A percentile compares a stretch with the other conserved stretches of the same genome.
These are phyloP conservation scores for Pyxicephalus adspersus DNA, from an alignment of 2,113 vertebrate genomes.

Conservation along the genomic window DNA sequence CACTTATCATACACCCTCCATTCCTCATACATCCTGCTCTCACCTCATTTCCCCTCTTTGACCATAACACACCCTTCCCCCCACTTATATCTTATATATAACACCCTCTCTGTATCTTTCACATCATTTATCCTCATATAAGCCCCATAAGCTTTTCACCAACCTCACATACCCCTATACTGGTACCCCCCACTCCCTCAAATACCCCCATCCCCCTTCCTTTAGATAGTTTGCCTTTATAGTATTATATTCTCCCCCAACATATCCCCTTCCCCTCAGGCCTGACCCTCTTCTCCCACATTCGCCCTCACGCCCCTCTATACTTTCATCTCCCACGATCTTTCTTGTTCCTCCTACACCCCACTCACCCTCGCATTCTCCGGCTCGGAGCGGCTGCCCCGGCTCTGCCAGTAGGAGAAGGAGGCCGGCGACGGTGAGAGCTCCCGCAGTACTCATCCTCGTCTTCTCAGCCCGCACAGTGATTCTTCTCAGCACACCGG, in stretches of 20 bases:
- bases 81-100: too few relatives aligned
- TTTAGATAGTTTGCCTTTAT: too few relatives aligned
- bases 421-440: conserved; percentile 25
- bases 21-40: too few relatives aligned
- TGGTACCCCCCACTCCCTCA: background rate
- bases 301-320: too few relatives aligned
- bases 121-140: too few relatives aligned
- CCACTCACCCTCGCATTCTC: background rate
- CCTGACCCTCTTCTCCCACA: background rate
- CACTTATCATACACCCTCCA: too few relatives aligned
- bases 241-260: background rate
- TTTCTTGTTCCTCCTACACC: background rate
- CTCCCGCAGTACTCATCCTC: background rate
- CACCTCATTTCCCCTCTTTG: too few relatives aligned
- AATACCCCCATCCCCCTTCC: background rate
- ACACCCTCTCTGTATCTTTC: too few relatives aligned
- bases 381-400: background rate
- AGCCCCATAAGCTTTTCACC: too few relatives aligned
- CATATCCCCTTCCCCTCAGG: background rate
- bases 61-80: too few relatives aligned
- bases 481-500: conserved; percentile 19
- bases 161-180: background rate
- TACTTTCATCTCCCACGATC: background rate
- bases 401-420: conserved; percentile 13
- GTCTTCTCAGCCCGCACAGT: background rate